Evolutionary conservation across 2,797 vertebrate species (phyloP), one percentile per base, ranked within the genome.

Genomic region (Hafferia zeledoni): DNA sequence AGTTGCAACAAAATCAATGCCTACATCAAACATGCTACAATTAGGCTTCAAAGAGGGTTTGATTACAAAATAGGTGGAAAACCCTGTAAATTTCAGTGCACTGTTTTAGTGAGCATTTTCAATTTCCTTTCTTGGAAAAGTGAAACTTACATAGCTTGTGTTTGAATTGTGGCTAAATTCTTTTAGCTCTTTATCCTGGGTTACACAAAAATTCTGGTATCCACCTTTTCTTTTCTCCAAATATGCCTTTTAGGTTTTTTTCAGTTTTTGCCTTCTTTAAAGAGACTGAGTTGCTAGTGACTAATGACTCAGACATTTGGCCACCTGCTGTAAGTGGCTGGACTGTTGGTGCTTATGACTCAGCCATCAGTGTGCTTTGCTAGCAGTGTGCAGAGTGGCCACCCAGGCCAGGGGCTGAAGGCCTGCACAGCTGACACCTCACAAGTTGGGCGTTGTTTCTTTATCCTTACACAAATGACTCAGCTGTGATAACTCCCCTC

Each of bases 11-110:
- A 82, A 85, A 76, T 72, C 72, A 72, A 47, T 20, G 5, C 35
- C 25, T 61, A 53, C 63, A 75, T 75, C 57, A 89, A 88, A 80
- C 17, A 18, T 24, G 20, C 1, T 28, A 43, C 53, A 86, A 55
- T 90, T 78, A 79, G 11, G 4, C 47, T 86, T 95, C 76, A 94
- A 83, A 87, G 76, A 61, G n/a, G 39, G 19, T 89, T 92, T 92
- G 60, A 71, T 76, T 90, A 88, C 59, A 85, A 83, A 88, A 64
- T 68, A 59, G 13, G 27, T 78, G 53, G 49, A 80, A 93, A 93
- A 83, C 17, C 6, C 9, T 76, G 37, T 68, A 75, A 37, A 64
- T 75, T 90, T 86, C 17, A 47, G 20, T 65, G n/a, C 10, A 14
- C 17, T 80, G 56, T 28, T 79, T 78, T 60, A 52, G n/a, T 15